phyloP scores from a whole-genome alignment of 2,888 invertebrate genomes.

The Lordiphosa fenestrarum region DNA sequence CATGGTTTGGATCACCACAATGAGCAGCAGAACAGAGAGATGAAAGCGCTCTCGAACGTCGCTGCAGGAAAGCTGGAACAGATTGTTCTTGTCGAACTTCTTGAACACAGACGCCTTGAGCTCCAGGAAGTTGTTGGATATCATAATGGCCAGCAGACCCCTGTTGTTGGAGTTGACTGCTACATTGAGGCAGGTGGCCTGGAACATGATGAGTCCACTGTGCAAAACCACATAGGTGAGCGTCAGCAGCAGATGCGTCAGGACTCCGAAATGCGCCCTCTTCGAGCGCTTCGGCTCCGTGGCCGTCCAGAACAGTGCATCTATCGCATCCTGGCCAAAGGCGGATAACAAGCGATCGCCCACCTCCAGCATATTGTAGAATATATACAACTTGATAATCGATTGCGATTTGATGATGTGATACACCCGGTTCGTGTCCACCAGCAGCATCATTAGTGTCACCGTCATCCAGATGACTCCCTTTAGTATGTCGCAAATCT shows the following conservation, averaged over 20 bases:
- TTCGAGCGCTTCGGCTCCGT: constrained; percentile 94
- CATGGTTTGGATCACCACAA: constrained; percentile 98
- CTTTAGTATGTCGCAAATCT: constrained; percentile 97
- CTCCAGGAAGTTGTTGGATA: constrained; percentile 99
- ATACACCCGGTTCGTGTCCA: constrained; percentile 99
- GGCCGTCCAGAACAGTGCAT: constrained; percentile 99
- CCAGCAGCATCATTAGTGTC: constrained; percentile 90
- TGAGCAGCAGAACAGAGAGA: constrained; percentile 92
- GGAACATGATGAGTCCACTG: constrained; percentile 93
- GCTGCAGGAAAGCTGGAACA: constrained; percentile 98
- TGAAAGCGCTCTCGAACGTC: constrained; percentile 98
- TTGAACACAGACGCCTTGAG: constrained; percentile 99
- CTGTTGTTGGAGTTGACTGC: constrained; percentile 99
- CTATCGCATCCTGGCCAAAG: constrained; percentile 98
- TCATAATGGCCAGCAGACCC: constrained; percentile 98
- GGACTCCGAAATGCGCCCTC: constrained; percentile 90
- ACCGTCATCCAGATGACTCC: constrained; percentile 92
- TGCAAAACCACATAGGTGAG: constrained; percentile 95
- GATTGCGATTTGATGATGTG: constrained; percentile 98
- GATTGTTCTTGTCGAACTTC: constrained; percentile 98
- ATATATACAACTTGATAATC: constrained; percentile 99
- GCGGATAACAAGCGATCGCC: constrained; percentile 97
- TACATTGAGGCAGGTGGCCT: constrained; percentile 99
- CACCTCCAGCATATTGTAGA: constrained; percentile 99
- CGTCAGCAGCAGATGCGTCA: constrained; percentile 95